phyloP scores from a whole-genome alignment of 2,888 invertebrate species.

The Caprella mutica region DNA sequence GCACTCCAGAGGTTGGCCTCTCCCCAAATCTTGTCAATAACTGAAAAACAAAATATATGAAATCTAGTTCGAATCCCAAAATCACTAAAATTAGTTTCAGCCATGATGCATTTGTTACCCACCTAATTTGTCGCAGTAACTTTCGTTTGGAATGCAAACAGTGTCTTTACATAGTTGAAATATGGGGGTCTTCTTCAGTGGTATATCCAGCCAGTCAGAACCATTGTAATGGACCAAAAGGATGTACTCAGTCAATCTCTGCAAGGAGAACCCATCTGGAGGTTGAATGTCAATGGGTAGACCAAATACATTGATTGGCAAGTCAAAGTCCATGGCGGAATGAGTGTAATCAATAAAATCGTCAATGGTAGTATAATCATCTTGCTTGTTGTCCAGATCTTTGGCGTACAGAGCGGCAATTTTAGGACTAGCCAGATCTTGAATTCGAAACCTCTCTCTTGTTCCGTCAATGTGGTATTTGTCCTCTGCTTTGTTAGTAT shows the following conservation, averaged over 20 bases:
- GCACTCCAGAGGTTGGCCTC: too few species aligned
- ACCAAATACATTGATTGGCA: constrained; percentile 3
- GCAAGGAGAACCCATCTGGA: not conserved
- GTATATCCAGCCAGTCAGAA: constrained; percentile 1
- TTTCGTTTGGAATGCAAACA: not conserved
- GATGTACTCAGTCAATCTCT: not conserved
- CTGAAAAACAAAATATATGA: too few species aligned
- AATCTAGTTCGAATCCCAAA: too few species aligned
- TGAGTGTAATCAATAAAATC: not conserved
- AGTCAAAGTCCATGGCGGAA: not conserved
- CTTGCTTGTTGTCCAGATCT: not conserved
- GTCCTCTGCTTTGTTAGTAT: too few species aligned
- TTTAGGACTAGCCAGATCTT: too few species aligned
- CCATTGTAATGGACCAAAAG: constrained; percentile 3
- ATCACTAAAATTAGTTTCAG: too few species aligned
- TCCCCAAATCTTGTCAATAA: too few species aligned
- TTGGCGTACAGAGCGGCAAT: constrained; percentile 1
- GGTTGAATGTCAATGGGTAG: constrained; percentile 2
- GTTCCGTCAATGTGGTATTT: too few species aligned
- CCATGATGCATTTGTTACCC: too few species aligned
- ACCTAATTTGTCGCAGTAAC: not conserved
- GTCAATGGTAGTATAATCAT: not conserved
- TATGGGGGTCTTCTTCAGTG: not conserved
- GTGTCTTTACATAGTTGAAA: constrained; percentile 3
- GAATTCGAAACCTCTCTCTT: too few species aligned